Conservation (phyloP, 2,797 vertebrate species). For the Neoniphon sammara region DNA sequence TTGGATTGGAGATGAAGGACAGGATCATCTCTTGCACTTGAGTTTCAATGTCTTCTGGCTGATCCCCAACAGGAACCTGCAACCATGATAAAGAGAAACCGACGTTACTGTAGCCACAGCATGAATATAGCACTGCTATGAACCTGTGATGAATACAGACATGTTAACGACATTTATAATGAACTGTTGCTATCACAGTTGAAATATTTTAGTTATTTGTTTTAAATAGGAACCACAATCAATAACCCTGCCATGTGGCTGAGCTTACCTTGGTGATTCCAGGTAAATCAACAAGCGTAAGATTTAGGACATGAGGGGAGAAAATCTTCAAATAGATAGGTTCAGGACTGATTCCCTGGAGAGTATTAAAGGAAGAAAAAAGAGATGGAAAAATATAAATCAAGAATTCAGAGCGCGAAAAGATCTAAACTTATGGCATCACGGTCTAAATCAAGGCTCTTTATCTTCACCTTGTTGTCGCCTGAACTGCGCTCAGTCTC, state of each 20-base stretch:
- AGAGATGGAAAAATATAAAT: neutral
- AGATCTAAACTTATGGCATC: slow-evolving; percentile 1
- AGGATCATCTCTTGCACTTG: slow-evolving; percentile 92
- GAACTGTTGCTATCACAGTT: neutral
- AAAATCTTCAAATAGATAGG: slow-evolving; percentile 88
- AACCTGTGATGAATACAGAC: slow-evolving; percentile 21
- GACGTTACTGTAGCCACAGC: slow-evolving; percentile 16
- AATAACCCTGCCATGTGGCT: slow-evolving; percentile 10
- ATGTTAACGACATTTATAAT: slow-evolving; percentile 7
- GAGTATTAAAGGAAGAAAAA: neutral
- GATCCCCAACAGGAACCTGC: slow-evolving; percentile 93
- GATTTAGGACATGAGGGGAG: slow-evolving; percentile 86
- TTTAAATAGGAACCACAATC: slow-evolving; percentile 2
- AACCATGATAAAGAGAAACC: slow-evolving; percentile 28
- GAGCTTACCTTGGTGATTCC: slow-evolving; percentile 86
- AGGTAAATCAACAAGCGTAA: slow-evolving; percentile 88
- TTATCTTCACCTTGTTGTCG: slow-evolving; percentile 82
- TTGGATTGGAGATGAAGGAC: slow-evolving; percentile 90
- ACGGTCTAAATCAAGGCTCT: neutral
- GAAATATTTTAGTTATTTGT: too few species aligned
- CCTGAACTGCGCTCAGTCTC: slow-evolving; percentile 84
- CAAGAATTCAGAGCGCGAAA: slow-evolving; percentile 23
- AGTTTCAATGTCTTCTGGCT: slow-evolving; percentile 90
- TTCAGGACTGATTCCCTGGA: slow-evolving; percentile 85
- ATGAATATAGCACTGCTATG: slow-evolving; percentile 20